Base-by-base conservation (phyloP, 2,888 invertebrate species). In the Dioctria linearis region DNA sequence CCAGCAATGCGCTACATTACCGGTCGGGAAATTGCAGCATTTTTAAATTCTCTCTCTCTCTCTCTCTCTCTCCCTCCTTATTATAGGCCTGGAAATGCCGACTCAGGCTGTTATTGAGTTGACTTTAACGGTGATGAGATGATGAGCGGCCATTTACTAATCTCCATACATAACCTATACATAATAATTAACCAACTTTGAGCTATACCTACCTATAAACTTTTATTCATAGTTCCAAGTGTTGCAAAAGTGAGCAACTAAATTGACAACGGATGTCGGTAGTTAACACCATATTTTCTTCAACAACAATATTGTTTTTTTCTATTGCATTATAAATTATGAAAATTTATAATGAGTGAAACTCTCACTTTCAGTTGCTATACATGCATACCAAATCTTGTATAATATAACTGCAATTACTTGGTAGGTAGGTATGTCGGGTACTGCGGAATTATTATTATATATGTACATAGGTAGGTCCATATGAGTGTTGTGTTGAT, bases 261-360 rank as follows among this genome's bases (percentile, higher is more conserved):
- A 46, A 54, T 54, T 54, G 54, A 54, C 25, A 25, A 25, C 54
- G 54, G 54, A 54, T 54, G 54, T 54, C 54, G 11, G 54, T n/a
- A 25, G 3, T 54, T 54, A 25, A 25, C 25, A 25, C 25, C 25
- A 25, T 25, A n/a, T 54, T 54, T 54, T 54, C 25, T 25, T 25
- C 25, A 25, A 25, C 25, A 25, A 25, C 25, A 25, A 25, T 25
- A 25, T 54, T 54, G 0, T 54, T 54, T 54, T 54, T 54, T 73
- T 57, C 51, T 57, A 42, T 59, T 73, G 37, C 40, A 51, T 42
- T 51, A 69, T 25, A 73, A 51, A 57, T 73, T 73, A 43, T 59
- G 39, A 73, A 73, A 57, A 73, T 73, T 73, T 25, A 25, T 25
- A 59, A 57, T 57, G 73, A 25, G 73, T 13, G 59, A 57, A 73